phyloP scores from a whole-genome alignment of 2,113 vertebrate species.

The Nothoprocta pentlandii region DNA sequence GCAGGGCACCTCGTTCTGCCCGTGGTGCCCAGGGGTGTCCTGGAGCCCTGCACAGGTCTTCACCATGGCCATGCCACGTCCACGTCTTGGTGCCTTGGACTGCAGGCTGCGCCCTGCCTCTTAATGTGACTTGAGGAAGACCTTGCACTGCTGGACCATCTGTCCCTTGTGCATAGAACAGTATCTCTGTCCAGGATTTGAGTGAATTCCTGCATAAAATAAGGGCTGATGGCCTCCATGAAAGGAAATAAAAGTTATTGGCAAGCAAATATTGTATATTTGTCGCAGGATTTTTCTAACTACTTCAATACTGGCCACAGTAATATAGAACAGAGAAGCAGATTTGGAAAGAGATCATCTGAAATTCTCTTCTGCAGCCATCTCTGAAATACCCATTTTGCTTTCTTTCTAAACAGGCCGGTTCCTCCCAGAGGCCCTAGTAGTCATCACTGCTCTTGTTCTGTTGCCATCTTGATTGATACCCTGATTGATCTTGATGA shows the following conservation, averaged over 20 bases:
- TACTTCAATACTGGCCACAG: background rate
- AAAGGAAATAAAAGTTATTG: background rate
- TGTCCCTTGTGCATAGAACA: background rate
- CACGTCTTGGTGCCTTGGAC: fast-evolving
- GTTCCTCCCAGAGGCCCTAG: background rate
- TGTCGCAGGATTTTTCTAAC: background rate
- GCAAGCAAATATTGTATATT: background rate
- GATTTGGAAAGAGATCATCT: background rate
- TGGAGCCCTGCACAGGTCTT: fast-evolving
- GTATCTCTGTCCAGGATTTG: background rate
- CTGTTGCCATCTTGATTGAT: background rate
- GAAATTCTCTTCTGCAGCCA: background rate
- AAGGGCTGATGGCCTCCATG: background rate
- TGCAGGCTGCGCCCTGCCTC: background rate
- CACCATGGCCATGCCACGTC: too few relatives aligned
- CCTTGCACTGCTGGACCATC: fast-evolving
- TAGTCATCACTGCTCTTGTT: background rate
- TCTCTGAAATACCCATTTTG: background rate
- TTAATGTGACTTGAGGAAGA: background rate
- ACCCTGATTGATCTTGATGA: too few relatives aligned
- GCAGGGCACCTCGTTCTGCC: background rate
- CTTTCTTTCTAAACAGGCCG: background rate
- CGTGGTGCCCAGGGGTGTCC: too few relatives aligned
- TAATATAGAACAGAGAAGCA: background rate
- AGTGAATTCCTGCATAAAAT: background rate